phyloP scores from a whole-genome alignment of 1,140 invertebrate species.

The Sinella curviseta region DNA sequence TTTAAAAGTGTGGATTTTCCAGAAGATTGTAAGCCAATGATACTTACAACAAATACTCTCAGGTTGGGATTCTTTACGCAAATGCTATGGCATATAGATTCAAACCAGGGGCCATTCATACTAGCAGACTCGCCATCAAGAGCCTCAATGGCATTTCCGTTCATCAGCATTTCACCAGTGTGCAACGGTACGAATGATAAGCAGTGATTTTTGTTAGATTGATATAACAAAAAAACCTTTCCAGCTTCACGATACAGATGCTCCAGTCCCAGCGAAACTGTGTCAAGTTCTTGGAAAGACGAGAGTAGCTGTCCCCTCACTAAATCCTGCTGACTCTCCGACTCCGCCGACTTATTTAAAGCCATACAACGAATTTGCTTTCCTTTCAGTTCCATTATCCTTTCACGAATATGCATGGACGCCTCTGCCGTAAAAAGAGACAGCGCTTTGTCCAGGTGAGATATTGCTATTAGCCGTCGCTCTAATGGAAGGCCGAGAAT shows the following conservation, averaged over 20 bases:
- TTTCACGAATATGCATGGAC: background rate
- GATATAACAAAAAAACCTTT: background rate
- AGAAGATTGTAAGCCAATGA: conserved; percentile 32
- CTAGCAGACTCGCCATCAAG: conserved; percentile 15
- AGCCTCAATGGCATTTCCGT: conserved; percentile 28
- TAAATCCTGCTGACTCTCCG: background rate
- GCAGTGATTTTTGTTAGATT: background rate
- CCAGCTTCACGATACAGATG: conserved; percentile 22
- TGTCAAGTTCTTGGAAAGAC: background rate
- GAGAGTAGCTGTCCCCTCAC: background rate
- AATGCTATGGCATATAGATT: background rate
- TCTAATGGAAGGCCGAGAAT: background rate
- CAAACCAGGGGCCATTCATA: background rate
- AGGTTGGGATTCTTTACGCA: conserved; percentile 1
- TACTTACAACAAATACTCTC: conserved; percentile 34
- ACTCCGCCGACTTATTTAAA: background rate
- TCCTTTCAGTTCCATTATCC: background rate
- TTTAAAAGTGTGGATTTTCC: conserved; percentile 41
- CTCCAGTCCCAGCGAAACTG: conserved; percentile 20
- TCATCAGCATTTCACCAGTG: background rate
- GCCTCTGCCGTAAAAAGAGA: background rate
- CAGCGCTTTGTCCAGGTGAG: background rate
- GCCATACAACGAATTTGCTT: background rate
- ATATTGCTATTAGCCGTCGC: background rate
- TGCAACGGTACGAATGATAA: background rate